Evolutionary conservation across 1,140 invertebrate genomes (phyloP).

Genomic region (Temnothorax longispinosus): DNA sequence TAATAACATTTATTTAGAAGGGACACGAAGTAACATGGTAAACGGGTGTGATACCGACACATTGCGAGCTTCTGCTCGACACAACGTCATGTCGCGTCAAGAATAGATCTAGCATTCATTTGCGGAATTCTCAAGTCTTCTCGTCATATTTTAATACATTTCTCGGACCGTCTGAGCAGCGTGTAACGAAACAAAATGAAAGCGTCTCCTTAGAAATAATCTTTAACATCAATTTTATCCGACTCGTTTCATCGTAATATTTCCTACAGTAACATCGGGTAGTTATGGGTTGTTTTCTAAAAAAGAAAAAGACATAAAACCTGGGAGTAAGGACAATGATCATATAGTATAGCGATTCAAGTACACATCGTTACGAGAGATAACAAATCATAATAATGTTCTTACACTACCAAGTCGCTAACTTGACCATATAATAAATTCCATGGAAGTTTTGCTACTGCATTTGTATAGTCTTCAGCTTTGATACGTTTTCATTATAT

Average conservation of each 20-base stretch:
- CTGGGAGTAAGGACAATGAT: not conserved
- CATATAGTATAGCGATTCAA: constrained; percentile 11
- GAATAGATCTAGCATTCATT: constrained; percentile 36
- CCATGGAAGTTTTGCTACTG: not conserved
- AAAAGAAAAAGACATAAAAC: constrained; percentile 17
- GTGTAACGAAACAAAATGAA: not conserved
- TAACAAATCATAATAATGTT: constrained; percentile 44
- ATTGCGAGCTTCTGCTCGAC: not conserved
- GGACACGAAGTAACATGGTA: not conserved
- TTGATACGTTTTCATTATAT: not conserved
- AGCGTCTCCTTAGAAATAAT: not conserved
- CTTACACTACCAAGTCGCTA: not conserved
- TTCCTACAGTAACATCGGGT: not conserved
- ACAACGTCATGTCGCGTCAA: not conserved
- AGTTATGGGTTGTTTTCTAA: not conserved
- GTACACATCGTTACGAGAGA: constrained; percentile 46
- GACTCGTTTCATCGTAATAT: not conserved
- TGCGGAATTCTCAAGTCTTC: not conserved
- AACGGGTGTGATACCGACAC: not conserved
- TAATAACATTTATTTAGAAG: constrained; percentile 36
- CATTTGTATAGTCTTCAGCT: not conserved
- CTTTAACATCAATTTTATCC: not conserved
- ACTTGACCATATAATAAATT: constrained; percentile 23
- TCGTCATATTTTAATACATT: not conserved
- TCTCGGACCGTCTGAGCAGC: not conserved